A percentile compares a stretch with the other conserved stretches of the same genome.
These are phyloP conservation scores for Pseudonaja textilis DNA, from an alignment of 2,113 vertebrate genomes.

Conservation along the genomic window DNA sequence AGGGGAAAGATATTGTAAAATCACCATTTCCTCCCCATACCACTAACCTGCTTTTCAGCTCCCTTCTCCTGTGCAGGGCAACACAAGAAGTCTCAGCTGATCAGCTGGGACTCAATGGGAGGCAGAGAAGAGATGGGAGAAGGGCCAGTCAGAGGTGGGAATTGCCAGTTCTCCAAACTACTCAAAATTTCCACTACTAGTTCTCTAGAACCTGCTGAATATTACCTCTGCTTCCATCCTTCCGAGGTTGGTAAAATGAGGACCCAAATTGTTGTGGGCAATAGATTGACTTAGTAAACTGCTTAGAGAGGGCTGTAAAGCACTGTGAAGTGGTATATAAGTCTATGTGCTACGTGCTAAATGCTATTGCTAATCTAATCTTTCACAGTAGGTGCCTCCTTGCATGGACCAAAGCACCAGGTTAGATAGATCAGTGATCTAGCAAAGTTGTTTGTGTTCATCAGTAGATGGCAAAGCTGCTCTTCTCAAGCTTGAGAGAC, in stretches of 20 bases:
- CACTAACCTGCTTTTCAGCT: too few species aligned
- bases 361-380: background rate
- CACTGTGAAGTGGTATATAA: background rate
- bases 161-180: too few species aligned
- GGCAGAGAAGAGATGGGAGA: too few species aligned
- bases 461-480: background rate
- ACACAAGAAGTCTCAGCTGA: too few species aligned
- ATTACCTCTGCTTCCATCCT: background rate
- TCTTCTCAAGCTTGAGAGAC: slow-evolving; percentile 44
- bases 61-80: too few species aligned
- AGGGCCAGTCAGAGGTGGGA: too few species aligned
- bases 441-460: background rate
- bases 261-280: background rate
- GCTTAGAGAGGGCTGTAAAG: background rate
- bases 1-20: too few species aligned
- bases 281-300: background rate
- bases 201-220: too few species aligned
- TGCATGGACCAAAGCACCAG: background rate
- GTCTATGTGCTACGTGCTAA: background rate
- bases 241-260: background rate
- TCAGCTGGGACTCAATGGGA: too few species aligned
- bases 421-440: background rate
- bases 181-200: too few species aligned
- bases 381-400: background rate
- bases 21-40: too few species aligned